A percentile compares a stretch with the other conserved stretches of the same genome.
Evolutionary conservation across 2,888 invertebrate genomes (phyloP).

Genomic region (Epirrhoe alternata): DNA sequence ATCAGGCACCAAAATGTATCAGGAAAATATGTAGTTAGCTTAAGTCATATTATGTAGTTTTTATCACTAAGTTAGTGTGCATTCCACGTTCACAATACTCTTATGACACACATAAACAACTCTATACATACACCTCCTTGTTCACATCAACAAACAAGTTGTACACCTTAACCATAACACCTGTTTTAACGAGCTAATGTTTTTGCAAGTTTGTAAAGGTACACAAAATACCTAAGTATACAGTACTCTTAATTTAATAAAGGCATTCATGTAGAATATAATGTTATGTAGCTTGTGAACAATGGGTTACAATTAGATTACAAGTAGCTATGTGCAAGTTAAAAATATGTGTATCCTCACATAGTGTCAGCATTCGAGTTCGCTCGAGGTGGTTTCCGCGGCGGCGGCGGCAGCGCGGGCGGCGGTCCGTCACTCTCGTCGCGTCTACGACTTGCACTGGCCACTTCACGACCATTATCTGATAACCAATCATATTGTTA

Average conservation of each 20-base stretch:
- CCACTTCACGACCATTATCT: slow-evolving; percentile 73
- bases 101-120: neutral
- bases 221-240: too few species aligned
- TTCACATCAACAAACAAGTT: too few species aligned
- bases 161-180: too few species aligned
- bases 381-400: slow-evolving; percentile 70
- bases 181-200: too few species aligned
- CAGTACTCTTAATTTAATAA: too few species aligned
- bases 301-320: neutral
- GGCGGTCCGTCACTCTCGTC: slow-evolving; percentile 73
- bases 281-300: too few species aligned
- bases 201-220: too few species aligned
- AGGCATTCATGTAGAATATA: too few species aligned
- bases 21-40: neutral
- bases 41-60: neutral
- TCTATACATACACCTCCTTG: neutral
- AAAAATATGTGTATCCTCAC: slow-evolving; percentile 44
- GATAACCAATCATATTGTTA: slow-evolving; percentile 13
- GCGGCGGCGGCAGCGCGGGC: slow-evolving; percentile 78
- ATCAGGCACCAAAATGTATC: too few species aligned
- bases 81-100: neutral
- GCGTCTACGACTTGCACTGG: slow-evolving; percentile 66
- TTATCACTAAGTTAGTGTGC: neutral
- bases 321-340: neutral
- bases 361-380: slow-evolving; percentile 64